phyloP scores from a whole-genome alignment of 2,113 vertebrate species.

The Sylvia atricapilla region DNA sequence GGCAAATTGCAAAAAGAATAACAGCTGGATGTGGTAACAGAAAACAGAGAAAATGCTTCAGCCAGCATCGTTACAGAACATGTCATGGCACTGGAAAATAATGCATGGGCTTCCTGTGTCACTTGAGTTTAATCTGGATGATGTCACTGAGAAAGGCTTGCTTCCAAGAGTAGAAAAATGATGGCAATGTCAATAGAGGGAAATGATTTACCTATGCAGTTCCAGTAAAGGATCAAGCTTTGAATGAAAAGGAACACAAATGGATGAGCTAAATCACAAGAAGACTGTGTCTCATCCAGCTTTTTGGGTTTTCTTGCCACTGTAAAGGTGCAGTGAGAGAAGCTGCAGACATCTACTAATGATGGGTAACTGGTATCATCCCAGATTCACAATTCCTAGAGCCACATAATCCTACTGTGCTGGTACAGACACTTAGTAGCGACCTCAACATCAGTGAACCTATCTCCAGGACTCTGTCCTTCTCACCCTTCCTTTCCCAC shows the following conservation, averaged over 20 bases:
- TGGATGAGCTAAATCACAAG: neutral
- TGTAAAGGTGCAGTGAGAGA: neutral
- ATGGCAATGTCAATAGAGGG: neutral
- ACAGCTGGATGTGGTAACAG: constrained; percentile 18
- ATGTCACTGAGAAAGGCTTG: constrained; percentile 2
- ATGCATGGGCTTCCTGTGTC: neutral
- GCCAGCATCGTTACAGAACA: neutral
- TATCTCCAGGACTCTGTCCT: neutral
- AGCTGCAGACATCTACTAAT: neutral
- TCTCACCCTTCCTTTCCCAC: neutral
- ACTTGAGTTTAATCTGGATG: constrained; percentile 10
- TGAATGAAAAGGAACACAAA: constrained; percentile 31
- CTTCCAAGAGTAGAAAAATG: constrained; percentile 32
- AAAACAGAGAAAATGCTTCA: constrained; percentile 1
- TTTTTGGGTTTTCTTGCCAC: neutral
- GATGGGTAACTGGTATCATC: neutral
- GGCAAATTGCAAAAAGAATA: neutral
- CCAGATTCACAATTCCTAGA: neutral
- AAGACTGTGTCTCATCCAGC: neutral
- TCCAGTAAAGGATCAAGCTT: constrained; percentile 5
- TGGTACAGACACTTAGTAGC: neutral
- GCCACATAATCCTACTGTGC: neutral
- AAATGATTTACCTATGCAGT: constrained; percentile 6
- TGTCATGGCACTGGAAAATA: constrained; percentile 4
- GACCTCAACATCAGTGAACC: neutral